Percentiles rank a stretch among this genome's conserved stretches.
These are phyloP conservation scores for Forbesichthys agassizii DNA, from an alignment of 2,113 vertebrate species.

Conservation along the genomic window DNA sequence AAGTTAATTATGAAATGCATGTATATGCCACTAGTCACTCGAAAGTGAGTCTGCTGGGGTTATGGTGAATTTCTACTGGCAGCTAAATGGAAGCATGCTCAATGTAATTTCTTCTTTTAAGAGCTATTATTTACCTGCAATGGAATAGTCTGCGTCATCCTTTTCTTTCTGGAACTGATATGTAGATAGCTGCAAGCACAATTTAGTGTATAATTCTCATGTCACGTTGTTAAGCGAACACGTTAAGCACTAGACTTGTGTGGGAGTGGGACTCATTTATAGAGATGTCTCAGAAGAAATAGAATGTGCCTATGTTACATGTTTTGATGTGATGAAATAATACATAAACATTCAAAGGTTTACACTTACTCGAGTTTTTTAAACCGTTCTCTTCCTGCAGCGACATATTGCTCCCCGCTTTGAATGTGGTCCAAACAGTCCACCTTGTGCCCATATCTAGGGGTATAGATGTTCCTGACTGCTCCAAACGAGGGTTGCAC, in stretches of 20 bases:
- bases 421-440: constrained; percentile 84
- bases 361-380: constrained; percentile 92
- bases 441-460: constrained; percentile 85
- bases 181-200: constrained; percentile 84
- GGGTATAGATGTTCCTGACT: constrained; percentile 93
- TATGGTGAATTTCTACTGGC: background rate
- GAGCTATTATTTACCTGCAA: constrained; percentile 72
- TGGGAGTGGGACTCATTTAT: background rate
- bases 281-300: too few relatives aligned
- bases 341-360: background rate
- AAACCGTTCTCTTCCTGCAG: constrained; percentile 90
- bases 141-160: constrained; percentile 74
- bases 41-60: background rate
- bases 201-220: constrained; percentile 21
- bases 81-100: background rate
- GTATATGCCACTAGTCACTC: too few relatives aligned
- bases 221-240: constrained; percentile 35
- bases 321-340: too few relatives aligned
- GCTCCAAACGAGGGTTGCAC: constrained; percentile 91
- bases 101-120: background rate
- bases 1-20: too few relatives aligned
- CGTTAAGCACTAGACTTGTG: constrained; percentile 1
- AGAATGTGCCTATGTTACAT: too few relatives aligned
- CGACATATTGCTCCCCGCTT: constrained; percentile 93
- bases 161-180: constrained; percentile 88